Conservation (phyloP, 1,140 invertebrate species). For the Brachionus plicatilis region DNA sequence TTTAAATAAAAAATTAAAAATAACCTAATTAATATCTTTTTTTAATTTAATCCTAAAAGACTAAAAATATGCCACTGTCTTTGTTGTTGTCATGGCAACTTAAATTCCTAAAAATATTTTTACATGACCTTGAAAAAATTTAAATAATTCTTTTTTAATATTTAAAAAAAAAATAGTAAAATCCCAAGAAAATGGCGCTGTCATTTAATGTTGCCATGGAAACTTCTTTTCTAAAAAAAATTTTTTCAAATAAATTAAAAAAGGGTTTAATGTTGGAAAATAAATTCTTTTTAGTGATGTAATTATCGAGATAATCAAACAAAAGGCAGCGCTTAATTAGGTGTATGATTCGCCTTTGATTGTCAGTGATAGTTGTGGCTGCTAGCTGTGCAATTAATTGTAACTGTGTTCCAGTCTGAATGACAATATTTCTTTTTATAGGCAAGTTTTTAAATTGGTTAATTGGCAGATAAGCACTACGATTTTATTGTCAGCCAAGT, state of each 20-base stretch:
- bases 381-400: background rate
- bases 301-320: background rate
- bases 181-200: too few relatives aligned
- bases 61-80: background rate
- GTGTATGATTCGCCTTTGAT: background rate
- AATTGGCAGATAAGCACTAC: background rate
- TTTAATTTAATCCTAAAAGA: background rate
- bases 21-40: too few relatives aligned
- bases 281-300: background rate
- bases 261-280: too few relatives aligned
- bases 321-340: background rate
- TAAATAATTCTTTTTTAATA: too few relatives aligned
- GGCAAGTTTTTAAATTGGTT: background rate
- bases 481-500: background rate
- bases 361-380: background rate
- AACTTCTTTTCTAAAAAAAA: too few relatives aligned
- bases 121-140: too few relatives aligned
- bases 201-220: too few relatives aligned
- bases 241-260: too few relatives aligned
- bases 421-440: background rate
- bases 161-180: too few relatives aligned
- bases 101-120: too few relatives aligned
- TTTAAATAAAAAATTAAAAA: background rate
- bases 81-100: too few relatives aligned
- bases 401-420: background rate